These are phyloP conservation scores for Drosophila repletoides DNA, from an alignment of 1,140 invertebrate species.

Conservation along the genomic window DNA sequence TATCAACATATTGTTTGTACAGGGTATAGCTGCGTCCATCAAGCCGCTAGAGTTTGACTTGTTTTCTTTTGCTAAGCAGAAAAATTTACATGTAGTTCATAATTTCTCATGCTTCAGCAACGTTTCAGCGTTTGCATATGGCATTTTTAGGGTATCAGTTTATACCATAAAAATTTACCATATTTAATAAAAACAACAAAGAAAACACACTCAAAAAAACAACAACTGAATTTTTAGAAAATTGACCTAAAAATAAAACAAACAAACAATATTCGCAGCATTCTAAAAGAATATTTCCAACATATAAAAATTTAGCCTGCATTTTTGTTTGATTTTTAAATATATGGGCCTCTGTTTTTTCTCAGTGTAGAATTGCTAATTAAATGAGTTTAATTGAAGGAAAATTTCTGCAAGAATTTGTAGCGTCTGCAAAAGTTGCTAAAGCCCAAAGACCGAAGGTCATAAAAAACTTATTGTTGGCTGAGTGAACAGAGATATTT, in stretches of 20 bases:
- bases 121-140: too few relatives aligned
- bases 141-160: too few relatives aligned
- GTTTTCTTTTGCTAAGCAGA: not conserved
- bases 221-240: too few relatives aligned
- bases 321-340: too few relatives aligned
- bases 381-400: too few relatives aligned
- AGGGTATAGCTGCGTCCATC: not conserved
- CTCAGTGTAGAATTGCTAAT: not conserved
- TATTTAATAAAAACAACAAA: too few relatives aligned
- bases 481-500: slow-evolving; percentile 26
- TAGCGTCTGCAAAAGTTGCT: slow-evolving; percentile 1
- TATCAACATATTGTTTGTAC: too few relatives aligned
- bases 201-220: not conserved
- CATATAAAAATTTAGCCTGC: too few relatives aligned
- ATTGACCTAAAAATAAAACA: too few relatives aligned
- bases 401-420: slow-evolving; percentile 1
- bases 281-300: too few relatives aligned
- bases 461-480: slow-evolving; percentile 27
- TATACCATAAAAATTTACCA: too few relatives aligned
- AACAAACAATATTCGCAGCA: too few relatives aligned
- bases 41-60: not conserved
- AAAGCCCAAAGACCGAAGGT: slow-evolving; percentile 2
- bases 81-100: not conserved
- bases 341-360: not conserved
- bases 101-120: not conserved